These are phyloP conservation scores for Heliconius nattereri DNA, from an alignment of 1,140 invertebrate species.

Conservation along the genomic window DNA sequence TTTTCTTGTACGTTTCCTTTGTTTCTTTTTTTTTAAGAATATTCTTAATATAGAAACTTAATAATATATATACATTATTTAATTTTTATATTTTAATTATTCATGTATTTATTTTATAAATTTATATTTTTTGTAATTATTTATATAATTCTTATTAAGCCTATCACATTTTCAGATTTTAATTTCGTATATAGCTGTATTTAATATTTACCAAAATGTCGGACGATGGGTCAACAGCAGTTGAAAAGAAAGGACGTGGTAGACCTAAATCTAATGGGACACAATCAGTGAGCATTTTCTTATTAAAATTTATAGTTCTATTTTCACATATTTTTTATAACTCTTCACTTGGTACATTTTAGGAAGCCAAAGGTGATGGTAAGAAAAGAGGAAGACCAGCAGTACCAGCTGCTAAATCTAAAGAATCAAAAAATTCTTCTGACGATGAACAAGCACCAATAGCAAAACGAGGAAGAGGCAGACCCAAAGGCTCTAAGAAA, in stretches of 20 bases:
- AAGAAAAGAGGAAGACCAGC: constrained; percentile 77
- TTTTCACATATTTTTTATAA: neutral
- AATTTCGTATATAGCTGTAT: constrained; percentile 30
- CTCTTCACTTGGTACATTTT: constrained; percentile 29
- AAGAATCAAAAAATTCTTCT: constrained; percentile 79
- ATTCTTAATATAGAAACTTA: neutral
- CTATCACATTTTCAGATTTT: constrained; percentile 39
- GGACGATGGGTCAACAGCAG: constrained; percentile 78
- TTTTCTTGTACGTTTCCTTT: constrained; percentile 36
- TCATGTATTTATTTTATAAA: neutral
- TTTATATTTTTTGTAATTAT: neutral
- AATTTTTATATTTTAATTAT: constrained; percentile 17
- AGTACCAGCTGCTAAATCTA: constrained; percentile 65
- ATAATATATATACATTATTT: neutral
- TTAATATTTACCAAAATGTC: constrained; percentile 67
- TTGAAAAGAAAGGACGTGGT: constrained; percentile 80
- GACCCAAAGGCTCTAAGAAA: constrained; percentile 81
- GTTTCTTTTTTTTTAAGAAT: constrained; percentile 9
- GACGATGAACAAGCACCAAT: constrained; percentile 79
- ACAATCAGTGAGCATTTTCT: constrained; percentile 58
- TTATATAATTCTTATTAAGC: neutral
- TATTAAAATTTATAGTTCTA: neutral
- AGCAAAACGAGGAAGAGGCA: constrained; percentile 79
- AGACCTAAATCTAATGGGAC: constrained; percentile 80
- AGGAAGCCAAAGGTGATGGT: constrained; percentile 74